Conservation (phyloP, 2,888 invertebrate species). For the Diarsia rubi region DNA sequence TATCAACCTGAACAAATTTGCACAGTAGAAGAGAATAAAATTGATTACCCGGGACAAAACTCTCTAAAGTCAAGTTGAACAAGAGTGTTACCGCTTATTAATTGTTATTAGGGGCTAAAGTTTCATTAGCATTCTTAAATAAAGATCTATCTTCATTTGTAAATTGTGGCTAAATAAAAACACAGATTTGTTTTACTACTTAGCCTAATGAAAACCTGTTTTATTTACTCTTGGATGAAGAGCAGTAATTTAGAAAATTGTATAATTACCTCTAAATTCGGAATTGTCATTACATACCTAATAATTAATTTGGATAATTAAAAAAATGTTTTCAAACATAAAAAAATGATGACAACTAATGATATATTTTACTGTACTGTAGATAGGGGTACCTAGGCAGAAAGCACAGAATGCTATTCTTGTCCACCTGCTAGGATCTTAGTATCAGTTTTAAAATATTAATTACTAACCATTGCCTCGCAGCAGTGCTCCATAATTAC, state of each 20-base stretch:
- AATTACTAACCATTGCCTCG: constrained; percentile 40
- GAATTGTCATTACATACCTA: neutral
- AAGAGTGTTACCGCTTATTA: too few species aligned
- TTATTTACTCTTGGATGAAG: neutral
- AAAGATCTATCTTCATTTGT: neutral
- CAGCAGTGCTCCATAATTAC: constrained; percentile 54
- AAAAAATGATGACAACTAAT: too few species aligned
- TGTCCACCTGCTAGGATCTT: too few species aligned
- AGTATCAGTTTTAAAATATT: neutral
- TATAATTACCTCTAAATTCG: neutral
- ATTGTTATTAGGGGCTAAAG: neutral
- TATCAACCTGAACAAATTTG: neutral
- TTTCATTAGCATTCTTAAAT: neutral
- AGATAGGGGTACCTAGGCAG: too few species aligned
- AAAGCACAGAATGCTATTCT: too few species aligned
- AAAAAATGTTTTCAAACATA: too few species aligned
- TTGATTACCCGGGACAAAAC: neutral
- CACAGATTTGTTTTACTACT: neutral
- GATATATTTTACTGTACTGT: too few species aligned
- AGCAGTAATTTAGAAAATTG: neutral
- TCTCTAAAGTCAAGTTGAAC: too few species aligned
- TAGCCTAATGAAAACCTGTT: neutral
- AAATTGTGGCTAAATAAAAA: neutral
- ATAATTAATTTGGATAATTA: neutral
- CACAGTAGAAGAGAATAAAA: neutral